Base-by-base conservation (phyloP, 2,113 vertebrate genomes). In the Tamias sibiricus region DNA sequence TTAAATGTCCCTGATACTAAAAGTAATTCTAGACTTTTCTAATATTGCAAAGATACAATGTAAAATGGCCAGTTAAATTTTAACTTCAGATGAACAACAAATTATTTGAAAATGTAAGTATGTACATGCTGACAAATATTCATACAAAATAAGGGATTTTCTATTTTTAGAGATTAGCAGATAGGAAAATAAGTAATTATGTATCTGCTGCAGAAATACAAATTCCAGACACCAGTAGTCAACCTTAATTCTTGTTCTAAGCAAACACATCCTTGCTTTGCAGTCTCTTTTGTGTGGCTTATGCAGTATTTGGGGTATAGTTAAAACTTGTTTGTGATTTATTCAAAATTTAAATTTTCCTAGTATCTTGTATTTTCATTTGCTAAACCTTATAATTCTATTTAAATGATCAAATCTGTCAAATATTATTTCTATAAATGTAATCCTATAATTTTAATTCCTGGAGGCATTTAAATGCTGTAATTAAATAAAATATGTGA, bases 141-240 rank as follows among this genome's bases (percentile, higher is more conserved):
- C n/a, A n/a, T n/a, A n/a, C 81, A 91, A 97, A 86, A 98, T 96
- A 37, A 77, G 44, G 14, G 54, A 42, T 92, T 86, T 97, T 97
- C 97, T 91, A 84, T 97, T 80, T 77, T 82, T 92, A 91, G 40
- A 97, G 77, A 98, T 96, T 93, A 96, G 94, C 59, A 97, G 40
- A 64, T 80, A 97, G 83, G 79, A 97, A 98, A 97, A 95, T 96
- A 97, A 97, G 90, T 86, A 87, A 96, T 93, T 7, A 0, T 96
- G 87, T 97, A 92, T 97, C 91, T 98, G 77, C 83, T 75, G n/a
- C 83, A 83, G 79, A 97, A 32, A 17, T 49, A 85, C 28, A 40
- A 22, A 94, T 71, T 97, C 8, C 71, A 95, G 83, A 47, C 97
- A 80, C 82, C 79, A 52, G 96, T 64, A 7, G 12, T 54, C 57